Conservation (phyloP, 2,797 vertebrate genomes). For the Acestrorhynchus altus region DNA sequence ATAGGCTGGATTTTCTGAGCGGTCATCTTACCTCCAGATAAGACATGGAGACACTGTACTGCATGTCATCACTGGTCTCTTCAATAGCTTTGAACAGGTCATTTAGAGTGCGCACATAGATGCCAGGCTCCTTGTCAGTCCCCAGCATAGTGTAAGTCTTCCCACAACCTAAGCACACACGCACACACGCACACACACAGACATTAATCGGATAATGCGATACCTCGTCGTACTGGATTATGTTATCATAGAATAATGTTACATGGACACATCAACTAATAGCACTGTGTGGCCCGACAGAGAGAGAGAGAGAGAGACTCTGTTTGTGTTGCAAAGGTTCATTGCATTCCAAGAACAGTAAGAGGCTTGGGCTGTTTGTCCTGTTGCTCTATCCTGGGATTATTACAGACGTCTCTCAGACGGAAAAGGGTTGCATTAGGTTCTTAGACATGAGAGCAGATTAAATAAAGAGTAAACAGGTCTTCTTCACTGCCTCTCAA, state of each 20-base stretch:
- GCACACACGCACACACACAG: constrained; percentile 15
- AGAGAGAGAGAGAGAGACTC: neutral
- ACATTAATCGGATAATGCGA: constrained; percentile 9
- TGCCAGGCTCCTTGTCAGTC: constrained; percentile 88
- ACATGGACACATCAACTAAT: neutral
- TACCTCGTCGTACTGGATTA: neutral
- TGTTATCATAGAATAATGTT: neutral
- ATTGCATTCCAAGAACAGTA: constrained; percentile 6
- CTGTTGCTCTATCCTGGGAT: constrained; percentile 26
- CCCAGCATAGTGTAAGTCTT: constrained; percentile 97
- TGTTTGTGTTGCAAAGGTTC: neutral
- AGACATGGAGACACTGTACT: constrained; percentile 91
- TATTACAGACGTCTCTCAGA: constrained; percentile 42
- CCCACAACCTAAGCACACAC: constrained; percentile 82
- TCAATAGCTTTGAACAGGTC: constrained; percentile 91
- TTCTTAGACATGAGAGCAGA: constrained; percentile 26
- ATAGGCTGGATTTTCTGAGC: neutral
- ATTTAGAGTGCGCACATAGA: constrained; percentile 87
- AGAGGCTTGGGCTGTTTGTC: neutral
- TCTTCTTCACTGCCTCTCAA: neutral
- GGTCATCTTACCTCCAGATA: constrained; percentile 86
- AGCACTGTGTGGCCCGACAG: neutral
- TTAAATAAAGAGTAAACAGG: constrained; percentile 26
- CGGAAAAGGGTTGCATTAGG: constrained; percentile 31
- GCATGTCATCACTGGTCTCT: constrained; percentile 87